Conservation (phyloP, 2,797 vertebrate species). For the Notamacropus eugenii region DNA sequence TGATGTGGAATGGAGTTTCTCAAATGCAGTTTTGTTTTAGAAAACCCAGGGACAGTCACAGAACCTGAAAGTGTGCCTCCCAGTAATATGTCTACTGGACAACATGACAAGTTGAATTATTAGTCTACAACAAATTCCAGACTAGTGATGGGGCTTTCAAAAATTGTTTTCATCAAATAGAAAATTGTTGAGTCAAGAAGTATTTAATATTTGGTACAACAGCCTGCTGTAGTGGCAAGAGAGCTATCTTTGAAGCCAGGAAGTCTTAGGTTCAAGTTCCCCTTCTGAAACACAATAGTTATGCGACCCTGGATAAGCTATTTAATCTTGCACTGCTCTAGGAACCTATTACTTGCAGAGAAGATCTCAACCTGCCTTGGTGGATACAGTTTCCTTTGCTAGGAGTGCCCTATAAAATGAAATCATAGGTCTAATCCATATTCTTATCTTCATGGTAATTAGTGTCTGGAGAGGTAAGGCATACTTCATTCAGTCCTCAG, state of each 20-base stretch:
- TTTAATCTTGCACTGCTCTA: neutral
- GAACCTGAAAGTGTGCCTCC: conserved; percentile 74
- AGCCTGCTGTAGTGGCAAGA: neutral
- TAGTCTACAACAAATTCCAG: conserved; percentile 78
- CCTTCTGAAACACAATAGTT: neutral
- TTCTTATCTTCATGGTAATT: neutral
- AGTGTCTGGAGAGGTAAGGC: neutral
- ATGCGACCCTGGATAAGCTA: neutral
- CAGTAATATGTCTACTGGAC: conserved; percentile 78
- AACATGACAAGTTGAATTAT: conserved; percentile 79
- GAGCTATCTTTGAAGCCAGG: neutral
- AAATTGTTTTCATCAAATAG: conserved; percentile 81
- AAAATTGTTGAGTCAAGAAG: conserved; percentile 80
- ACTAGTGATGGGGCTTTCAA: conserved; percentile 71
- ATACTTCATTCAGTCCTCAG: neutral
- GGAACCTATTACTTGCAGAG: neutral
- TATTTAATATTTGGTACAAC: conserved; percentile 75
- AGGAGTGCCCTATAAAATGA: neutral
- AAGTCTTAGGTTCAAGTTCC: neutral
- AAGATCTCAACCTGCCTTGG: neutral
- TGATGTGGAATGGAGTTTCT: conserved; percentile 59
- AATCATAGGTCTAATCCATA: neutral
- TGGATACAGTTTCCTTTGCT: neutral
- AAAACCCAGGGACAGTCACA: conserved; percentile 76
- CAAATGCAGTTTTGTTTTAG: conserved; percentile 66